These are phyloP conservation scores for Sinelater perroti DNA, from an alignment of 2,888 invertebrate genomes.

Conservation along the genomic window DNA sequence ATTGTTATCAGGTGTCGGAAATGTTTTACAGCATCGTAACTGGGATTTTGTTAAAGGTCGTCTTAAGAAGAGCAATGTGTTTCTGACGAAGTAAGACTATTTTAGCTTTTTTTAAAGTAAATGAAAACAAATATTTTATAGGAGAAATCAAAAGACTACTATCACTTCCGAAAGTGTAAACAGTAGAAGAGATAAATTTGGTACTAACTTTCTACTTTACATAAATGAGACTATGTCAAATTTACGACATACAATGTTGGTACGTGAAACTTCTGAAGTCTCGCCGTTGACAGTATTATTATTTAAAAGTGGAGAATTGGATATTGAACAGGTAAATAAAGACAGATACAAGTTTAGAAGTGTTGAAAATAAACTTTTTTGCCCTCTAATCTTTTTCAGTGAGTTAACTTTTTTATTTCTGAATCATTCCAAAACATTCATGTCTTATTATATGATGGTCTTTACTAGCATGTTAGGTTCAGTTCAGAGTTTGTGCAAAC, in stretches of 20 bases:
- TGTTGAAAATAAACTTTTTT: no score
- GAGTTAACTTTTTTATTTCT: no score
- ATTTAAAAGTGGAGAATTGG: constrained; percentile 60
- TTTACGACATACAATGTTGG: constrained; percentile 65
- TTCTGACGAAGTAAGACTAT: constrained; percentile 64
- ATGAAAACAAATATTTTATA: constrained; percentile 50
- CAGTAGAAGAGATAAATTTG: constrained; percentile 61
- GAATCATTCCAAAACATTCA: no score
- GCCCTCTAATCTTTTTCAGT: no score
- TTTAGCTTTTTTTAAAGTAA: constrained; percentile 32
- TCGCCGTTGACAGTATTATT: constrained; percentile 68
- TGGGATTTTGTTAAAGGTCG: constrained; percentile 66
- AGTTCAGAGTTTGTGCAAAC: no score
- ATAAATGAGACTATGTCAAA: constrained; percentile 67
- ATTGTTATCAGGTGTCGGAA: constrained; percentile 68
- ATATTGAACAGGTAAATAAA: constrained; percentile 52
- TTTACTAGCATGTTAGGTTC: no score
- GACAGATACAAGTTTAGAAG: no score
- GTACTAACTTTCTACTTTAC: constrained; percentile 64
- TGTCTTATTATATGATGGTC: no score
- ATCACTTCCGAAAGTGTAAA: constrained; percentile 73
- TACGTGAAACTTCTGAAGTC: constrained; percentile 68
- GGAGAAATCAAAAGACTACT: constrained; percentile 66
- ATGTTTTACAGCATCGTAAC: constrained; percentile 62
- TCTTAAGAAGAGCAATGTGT: constrained; percentile 59